Conservation (phyloP, 2,113 vertebrate species). For the Paralichthys olivaceus region DNA sequence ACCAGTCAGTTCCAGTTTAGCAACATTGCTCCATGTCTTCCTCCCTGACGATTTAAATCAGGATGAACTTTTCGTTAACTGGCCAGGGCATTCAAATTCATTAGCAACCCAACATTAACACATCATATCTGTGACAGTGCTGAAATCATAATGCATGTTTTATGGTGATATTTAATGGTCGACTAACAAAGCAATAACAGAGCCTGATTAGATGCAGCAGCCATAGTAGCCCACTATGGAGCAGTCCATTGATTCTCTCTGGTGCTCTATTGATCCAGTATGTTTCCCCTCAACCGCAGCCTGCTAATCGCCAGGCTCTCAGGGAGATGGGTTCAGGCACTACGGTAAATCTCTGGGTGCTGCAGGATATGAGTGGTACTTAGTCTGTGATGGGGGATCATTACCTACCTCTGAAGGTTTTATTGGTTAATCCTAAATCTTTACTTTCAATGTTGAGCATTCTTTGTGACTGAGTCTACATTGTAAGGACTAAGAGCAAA, state of each 20-base stretch:
- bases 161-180: constrained; percentile 53
- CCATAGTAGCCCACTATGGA: constrained; percentile 48
- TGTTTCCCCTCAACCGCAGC: constrained; percentile 72
- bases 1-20: constrained; percentile 66
- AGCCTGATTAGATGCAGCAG: constrained; percentile 9
- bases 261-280: constrained; percentile 75
- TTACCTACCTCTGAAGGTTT: constrained; percentile 27
- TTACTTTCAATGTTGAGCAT: constrained; percentile 2
- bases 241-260: constrained; percentile 73
- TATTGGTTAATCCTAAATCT: constrained; percentile 10
- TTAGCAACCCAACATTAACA: constrained; percentile 82
- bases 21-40: constrained; percentile 64
- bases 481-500: background rate
- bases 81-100: constrained; percentile 85
- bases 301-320: constrained; percentile 74
- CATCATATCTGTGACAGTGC: constrained; percentile 64
- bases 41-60: constrained; percentile 84
- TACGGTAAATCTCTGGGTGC: constrained; percentile 41
- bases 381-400: constrained; percentile 28
- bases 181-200: constrained; percentile 58
- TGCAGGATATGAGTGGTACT: constrained; percentile 43
- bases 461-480: background rate
- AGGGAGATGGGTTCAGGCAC: constrained; percentile 55
- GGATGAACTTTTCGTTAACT: constrained; percentile 84
- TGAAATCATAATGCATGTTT: constrained; percentile 58